phyloP scores from a whole-genome alignment of 1,140 invertebrate genomes.

The Aphelinus certus region DNA sequence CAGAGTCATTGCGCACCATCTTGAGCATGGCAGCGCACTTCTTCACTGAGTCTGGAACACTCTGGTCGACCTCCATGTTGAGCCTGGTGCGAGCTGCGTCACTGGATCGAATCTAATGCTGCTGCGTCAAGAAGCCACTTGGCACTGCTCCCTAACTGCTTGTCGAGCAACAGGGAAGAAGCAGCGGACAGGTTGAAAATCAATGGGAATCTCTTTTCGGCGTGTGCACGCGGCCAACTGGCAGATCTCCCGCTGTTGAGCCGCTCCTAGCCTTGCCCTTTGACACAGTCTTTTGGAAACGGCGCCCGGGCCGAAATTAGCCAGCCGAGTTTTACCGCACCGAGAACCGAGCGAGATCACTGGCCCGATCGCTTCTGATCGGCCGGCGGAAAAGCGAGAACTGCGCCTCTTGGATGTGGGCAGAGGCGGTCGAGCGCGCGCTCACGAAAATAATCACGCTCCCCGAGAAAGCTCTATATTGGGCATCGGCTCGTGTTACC shows the following conservation, averaged over 20 bases:
- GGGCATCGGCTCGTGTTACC: conserved; percentile 63
- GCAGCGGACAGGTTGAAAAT: too few species aligned
- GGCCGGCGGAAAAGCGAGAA: conserved; percentile 18
- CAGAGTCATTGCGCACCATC: conserved; percentile 82
- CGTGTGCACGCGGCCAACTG: not conserved
- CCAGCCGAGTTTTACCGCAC: conserved; percentile 33
- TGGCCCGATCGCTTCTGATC: not conserved
- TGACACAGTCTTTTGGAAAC: conserved; percentile 57
- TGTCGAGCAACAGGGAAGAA: too few species aligned
- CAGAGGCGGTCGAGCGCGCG: conserved; percentile 25
- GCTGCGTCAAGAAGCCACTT: conserved; percentile 51
- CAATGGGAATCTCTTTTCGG: conserved; percentile 28
- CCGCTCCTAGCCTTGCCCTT: conserved; percentile 63
- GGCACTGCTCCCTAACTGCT: conserved; percentile 54
- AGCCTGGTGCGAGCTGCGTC: too few species aligned
- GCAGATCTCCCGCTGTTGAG: too few species aligned
- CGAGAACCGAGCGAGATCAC: conserved; percentile 31
- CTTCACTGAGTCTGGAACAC: conserved; percentile 79
- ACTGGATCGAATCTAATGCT: too few species aligned
- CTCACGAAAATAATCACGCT: conserved; percentile 54
- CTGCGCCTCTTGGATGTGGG: not conserved
- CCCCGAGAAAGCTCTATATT: conserved; percentile 61
- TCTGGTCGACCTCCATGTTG: conserved; percentile 44
- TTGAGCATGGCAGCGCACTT: conserved; percentile 83
- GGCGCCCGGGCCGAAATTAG: conserved; percentile 49